Evolutionary conservation across 2,113 vertebrate genomes (phyloP).

Genomic region (Dermatemys mawii): DNA sequence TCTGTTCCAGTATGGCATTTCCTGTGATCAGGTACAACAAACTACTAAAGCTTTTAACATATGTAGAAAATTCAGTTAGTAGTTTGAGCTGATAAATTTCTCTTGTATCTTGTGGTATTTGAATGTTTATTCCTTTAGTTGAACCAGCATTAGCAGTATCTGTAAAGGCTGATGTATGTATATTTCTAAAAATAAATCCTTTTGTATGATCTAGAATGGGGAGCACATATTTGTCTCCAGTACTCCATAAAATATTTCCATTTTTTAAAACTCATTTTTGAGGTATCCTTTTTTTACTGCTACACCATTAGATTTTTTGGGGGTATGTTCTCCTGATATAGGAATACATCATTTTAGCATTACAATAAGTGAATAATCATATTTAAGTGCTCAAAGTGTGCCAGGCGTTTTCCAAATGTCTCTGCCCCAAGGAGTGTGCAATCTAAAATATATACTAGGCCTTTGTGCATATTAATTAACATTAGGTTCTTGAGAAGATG

Average conservation of each 20-base stretch:
- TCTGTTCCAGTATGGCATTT: background rate
- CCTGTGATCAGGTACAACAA: background rate
- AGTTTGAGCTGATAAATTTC: background rate
- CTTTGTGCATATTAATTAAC: background rate
- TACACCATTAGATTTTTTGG: too few species aligned
- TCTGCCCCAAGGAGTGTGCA: background rate
- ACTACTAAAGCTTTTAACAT: background rate
- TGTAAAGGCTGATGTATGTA: background rate
- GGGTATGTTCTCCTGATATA: background rate
- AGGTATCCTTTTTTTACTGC: conserved; percentile 29
- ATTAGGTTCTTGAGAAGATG: background rate
- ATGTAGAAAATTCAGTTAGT: background rate
- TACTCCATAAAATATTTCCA: background rate
- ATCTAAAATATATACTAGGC: background rate
- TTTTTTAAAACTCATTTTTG: conserved; percentile 25
- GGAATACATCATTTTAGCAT: background rate
- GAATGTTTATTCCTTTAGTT: background rate
- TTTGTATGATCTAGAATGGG: background rate
- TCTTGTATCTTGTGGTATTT: background rate
- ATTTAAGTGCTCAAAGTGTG: background rate
- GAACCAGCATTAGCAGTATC: background rate
- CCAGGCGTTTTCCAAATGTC: background rate
- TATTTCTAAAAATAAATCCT: background rate
- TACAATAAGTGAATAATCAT: background rate
- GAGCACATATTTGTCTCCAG: background rate